Evolutionary conservation across 2,797 vertebrate species (phyloP), one percentile per base, ranked within the genome.

Genomic region (Kryptopterus vitreolus): DNA sequence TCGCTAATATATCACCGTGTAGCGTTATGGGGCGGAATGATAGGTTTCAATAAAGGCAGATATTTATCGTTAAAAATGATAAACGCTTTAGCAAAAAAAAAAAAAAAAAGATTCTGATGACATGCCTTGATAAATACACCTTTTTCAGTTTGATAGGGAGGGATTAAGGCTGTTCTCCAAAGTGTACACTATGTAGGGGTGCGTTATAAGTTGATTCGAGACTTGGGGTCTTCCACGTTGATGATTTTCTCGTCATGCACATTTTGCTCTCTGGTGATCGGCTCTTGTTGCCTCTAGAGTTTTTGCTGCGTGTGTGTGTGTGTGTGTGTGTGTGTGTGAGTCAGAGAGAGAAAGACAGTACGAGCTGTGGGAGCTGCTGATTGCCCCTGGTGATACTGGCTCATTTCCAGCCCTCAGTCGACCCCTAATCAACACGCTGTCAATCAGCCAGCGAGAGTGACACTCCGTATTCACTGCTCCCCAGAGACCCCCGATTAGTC

Each of bases 381-480:
- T 82, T 89, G 87, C 90, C 88, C 89, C 90, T 78, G 74, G 88
- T 93, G 94, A 92, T 94, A 89, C 92, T 97, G 96, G 96, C 95
- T 91, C 82, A 50, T 88, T 81, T 95, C 96, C 95, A 98, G 92
- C 92, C 87, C 89, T 94, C 93, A 89, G 87, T 94, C 93, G 91
- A 69, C 88, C 92, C 91, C 92, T 92, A 93, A 95, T 96, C 96
- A 94, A 94, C 92, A 91, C 92, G 88, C 94, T 95, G 94, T 94
- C 95, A 95, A 94, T 96, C 94, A 95, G 89, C 90, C 92, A 91
- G 88, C 90, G 86, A 65, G 86, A 91, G 87, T 93, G 94, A 84
- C 84, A 84, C 85, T 43, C 91, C 91, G 93, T 94, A 94, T 95
- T 94, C 92, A 94, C 92, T 89, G 91, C 93, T 93, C 93, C 93